Evolutionary conservation across 1,140 invertebrate genomes (phyloP).

Genomic region (Dreissena polymorpha): DNA sequence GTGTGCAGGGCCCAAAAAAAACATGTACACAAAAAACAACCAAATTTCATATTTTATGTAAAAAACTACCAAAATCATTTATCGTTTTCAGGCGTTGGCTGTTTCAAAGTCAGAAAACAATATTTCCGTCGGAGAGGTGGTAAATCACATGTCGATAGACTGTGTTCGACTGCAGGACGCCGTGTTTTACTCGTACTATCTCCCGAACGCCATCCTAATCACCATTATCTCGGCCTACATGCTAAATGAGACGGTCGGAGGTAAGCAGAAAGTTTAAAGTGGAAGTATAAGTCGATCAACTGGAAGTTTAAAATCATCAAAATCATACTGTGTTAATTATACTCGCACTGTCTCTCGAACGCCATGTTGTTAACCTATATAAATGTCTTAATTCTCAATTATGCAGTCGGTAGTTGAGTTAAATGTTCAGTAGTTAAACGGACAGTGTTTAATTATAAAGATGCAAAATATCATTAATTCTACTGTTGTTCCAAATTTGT

Average conservation of each 20-base stretch:
- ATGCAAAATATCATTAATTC: too few relatives aligned
- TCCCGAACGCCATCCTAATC: conserved; percentile 22
- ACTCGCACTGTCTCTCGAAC: too few relatives aligned
- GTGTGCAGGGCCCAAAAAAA: background rate
- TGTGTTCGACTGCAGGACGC: conserved; percentile 34
- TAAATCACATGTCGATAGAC: conserved; percentile 48
- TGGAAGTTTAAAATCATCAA: too few relatives aligned
- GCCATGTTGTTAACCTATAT: too few relatives aligned
- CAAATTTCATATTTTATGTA: background rate
- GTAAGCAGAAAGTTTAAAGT: conserved; percentile 6
- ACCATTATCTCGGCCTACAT: background rate
- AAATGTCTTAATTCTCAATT: too few relatives aligned
- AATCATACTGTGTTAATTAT: too few relatives aligned
- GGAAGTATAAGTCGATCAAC: too few relatives aligned
- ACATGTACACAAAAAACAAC: background rate
- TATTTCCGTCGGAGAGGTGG: conserved; percentile 37
- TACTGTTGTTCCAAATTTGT: too few relatives aligned
- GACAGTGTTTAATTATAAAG: too few relatives aligned
- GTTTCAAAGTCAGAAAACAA: conserved; percentile 24
- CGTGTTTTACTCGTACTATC: conserved; percentile 25
- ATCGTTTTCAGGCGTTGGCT: conserved; percentile 31
- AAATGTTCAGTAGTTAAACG: too few relatives aligned
- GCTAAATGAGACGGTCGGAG: conserved; percentile 23
- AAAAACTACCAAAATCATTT: background rate
- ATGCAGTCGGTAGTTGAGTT: too few relatives aligned